Evolutionary conservation across 2,888 invertebrate genomes (phyloP).

Genomic region (Epinotia bilunana): DNA sequence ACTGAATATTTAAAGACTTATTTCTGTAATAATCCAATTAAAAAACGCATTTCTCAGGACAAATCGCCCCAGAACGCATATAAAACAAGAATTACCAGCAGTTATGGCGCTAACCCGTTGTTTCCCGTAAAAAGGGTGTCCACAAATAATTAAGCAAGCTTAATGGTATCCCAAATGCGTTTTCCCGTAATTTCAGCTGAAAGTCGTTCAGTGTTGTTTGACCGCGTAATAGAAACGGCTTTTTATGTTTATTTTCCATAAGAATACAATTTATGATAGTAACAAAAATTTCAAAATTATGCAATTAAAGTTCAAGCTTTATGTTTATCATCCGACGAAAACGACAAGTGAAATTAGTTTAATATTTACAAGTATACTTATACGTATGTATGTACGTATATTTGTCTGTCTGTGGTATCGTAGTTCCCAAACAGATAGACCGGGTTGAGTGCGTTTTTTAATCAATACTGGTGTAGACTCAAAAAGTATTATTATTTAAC

Average conservation of each 20-base stretch:
- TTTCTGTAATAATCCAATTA: slow-evolving; percentile 20
- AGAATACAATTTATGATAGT: background rate
- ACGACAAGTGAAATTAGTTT: no score
- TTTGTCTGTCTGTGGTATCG: no score
- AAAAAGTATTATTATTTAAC: no score
- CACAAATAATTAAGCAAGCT: slow-evolving; percentile 50
- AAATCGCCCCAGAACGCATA: slow-evolving; percentile 33
- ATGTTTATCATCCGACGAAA: no score
- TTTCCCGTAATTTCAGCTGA: slow-evolving; percentile 47
- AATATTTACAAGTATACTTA: no score
- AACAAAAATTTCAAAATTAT: background rate
- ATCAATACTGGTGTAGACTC: no score
- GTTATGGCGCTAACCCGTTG: slow-evolving; percentile 38
- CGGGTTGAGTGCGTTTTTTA: no score
- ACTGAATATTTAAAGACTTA: background rate
- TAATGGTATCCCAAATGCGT: slow-evolving; percentile 48
- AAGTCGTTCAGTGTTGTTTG: slow-evolving; percentile 45
- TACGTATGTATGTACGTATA: no score
- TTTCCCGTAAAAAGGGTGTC: slow-evolving; percentile 32
- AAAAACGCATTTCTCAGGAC: slow-evolving; percentile 3
- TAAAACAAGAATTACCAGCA: slow-evolving; percentile 47
- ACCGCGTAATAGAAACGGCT: slow-evolving; percentile 37
- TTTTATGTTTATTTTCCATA: slow-evolving; percentile 28
- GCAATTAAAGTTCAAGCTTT: background rate
- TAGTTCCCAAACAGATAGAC: no score